phyloP scores from a whole-genome alignment of 2,888 invertebrate species.

The Volucella inanis region DNA sequence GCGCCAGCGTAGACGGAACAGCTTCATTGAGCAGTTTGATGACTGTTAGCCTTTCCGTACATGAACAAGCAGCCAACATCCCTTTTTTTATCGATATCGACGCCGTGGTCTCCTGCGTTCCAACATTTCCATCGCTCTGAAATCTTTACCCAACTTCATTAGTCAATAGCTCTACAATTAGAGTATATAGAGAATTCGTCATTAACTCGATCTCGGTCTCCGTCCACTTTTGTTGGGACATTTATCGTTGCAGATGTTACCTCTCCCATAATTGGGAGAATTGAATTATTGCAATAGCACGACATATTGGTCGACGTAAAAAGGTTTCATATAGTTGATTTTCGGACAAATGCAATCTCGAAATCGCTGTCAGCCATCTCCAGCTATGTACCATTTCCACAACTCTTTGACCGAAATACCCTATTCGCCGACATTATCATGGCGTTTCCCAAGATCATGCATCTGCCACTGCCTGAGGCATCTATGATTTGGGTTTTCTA shows the following conservation, averaged over 20 bases:
- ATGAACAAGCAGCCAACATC: conserved; percentile 11
- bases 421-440: background rate
- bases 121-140: background rate
- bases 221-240: background rate
- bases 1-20: too few relatives aligned
- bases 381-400: background rate
- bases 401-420: conserved; percentile 1
- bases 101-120: conserved; percentile 7
- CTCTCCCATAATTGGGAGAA: background rate
- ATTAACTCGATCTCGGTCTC: too few relatives aligned
- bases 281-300: too few relatives aligned
- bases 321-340: background rate
- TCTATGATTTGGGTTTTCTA: background rate
- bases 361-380: background rate
- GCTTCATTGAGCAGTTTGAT: too few relatives aligned
- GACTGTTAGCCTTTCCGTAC: background rate
- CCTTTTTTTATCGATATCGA: background rate
- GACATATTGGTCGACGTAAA: background rate
- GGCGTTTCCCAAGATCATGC: background rate
- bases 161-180: conserved; percentile 2
- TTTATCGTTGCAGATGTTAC: background rate
- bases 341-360: background rate
- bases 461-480: background rate
- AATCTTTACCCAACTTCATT: background rate
- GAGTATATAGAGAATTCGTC: conserved; percentile 11